Percentiles rank a stretch among this genome's conserved stretches.
phyloP scores from a whole-genome alignment of 2,113 vertebrate genomes.

The Dascyllus trimaculatus region DNA sequence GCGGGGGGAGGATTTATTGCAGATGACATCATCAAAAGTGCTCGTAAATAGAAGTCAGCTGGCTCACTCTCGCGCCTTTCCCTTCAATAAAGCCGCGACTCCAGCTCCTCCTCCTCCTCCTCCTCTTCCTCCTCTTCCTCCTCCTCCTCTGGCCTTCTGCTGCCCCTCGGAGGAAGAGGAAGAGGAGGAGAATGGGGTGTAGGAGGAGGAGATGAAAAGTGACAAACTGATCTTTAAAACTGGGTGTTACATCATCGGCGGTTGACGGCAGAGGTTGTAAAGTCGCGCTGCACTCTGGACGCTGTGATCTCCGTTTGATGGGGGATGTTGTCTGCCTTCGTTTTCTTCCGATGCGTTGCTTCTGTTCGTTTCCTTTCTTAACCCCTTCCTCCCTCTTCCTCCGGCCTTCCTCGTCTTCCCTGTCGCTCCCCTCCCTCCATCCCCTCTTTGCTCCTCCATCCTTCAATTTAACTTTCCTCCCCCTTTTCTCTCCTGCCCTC shows the following conservation, averaged over 20 bases:
- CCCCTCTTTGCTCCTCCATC: slow-evolving; percentile 14
- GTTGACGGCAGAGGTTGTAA: slow-evolving; percentile 56
- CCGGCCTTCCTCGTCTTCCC: background rate
- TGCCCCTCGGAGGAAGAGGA: slow-evolving; percentile 1
- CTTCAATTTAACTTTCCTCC: slow-evolving; percentile 19
- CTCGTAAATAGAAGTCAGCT: slow-evolving; percentile 45
- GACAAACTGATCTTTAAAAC: slow-evolving; percentile 78
- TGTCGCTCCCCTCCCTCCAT: background rate
- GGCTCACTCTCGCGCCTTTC: slow-evolving; percentile 15
- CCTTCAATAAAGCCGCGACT: slow-evolving; percentile 8
- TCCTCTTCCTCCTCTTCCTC: slow-evolving; percentile 13
- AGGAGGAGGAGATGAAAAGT: slow-evolving; percentile 75
- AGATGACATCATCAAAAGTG: slow-evolving; percentile 64
- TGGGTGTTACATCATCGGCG: slow-evolving; percentile 70
- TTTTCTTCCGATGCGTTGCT: background rate
- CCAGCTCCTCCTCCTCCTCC: slow-evolving; percentile 9
- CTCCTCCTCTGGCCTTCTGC: slow-evolving; percentile 13
- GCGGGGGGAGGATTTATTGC: slow-evolving; percentile 25
- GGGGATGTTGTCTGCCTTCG: slow-evolving; percentile 52
- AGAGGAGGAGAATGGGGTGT: slow-evolving; percentile 59
- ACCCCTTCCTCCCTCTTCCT: background rate
- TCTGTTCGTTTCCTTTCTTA: background rate
- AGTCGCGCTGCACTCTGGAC: slow-evolving; percentile 46
- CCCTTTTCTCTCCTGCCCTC: slow-evolving; percentile 2
- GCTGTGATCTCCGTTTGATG: slow-evolving; percentile 66